Evolutionary conservation across 2,888 invertebrate genomes (phyloP), one percentile per base, ranked within the genome.

Genomic region (Spialia ferax): DNA sequence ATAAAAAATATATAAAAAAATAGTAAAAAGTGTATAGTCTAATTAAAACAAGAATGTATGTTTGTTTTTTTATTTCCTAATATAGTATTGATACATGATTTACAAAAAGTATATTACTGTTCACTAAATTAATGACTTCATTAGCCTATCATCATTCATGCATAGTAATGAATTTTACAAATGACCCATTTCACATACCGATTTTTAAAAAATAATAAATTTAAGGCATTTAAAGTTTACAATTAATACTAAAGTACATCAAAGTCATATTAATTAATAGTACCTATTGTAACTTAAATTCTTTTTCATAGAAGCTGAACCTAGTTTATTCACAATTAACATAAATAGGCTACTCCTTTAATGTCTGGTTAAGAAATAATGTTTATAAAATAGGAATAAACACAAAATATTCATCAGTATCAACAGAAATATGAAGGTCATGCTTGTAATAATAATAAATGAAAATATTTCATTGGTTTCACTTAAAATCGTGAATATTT

Each of bases 71-170:
- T 59, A 59, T 60, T 66, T 60, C 42, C 66, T 68, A 62, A 63
- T 56, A 55, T 22, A 45, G 56, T 68, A 57, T 50, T 63, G 63
- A 63, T 63, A 57, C 52, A 59, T 52, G 65, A 52, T 50, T 65
- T 59, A 59, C 38, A 65, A 59, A 57, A 52, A n/a, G 32, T 48
- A 54, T 15, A 1, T 55, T 45, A 55, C n/a, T 57, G 32, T 15
- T 18, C 45, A 56, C 48, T 56, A 20, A 45, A 56, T 35, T 57
- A 64, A 63, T 48, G 29, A 48, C 42, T 56, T 56, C n/a, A 8
- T n/a, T n/a, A n/a, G n/a, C 26, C n/a, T n/a, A n/a, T n/a, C 15
- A 55, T 26, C 8, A 26, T 32, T 55, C 29, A 55, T 32, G 29
- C 29, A 54, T 20, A 3, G 20, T 48, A 48, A 48, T 20, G 8